A percentile compares a stretch with the other conserved stretches of the same genome.
These are phyloP conservation scores for Leptonema lineaticorne DNA, from an alignment of 1,140 invertebrate species.

Conservation along the genomic window DNA sequence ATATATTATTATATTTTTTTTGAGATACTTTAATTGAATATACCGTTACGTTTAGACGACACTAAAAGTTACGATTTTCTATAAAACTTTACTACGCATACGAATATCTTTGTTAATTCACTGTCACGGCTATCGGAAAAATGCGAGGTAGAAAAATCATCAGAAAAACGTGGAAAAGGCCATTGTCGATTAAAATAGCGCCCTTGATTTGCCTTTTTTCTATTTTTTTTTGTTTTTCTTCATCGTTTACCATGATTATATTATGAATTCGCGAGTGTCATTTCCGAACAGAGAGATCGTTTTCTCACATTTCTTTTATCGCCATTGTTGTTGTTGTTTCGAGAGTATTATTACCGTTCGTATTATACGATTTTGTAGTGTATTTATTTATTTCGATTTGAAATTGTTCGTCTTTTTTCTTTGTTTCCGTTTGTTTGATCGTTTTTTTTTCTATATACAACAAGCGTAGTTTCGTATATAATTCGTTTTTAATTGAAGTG, in stretches of 20 bases:
- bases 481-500: too few species aligned
- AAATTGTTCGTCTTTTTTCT: too few species aligned
- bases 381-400: too few species aligned
- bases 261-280: neutral
- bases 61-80: neutral
- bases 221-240: neutral
- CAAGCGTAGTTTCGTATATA: too few species aligned
- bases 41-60: neutral
- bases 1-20: too few species aligned
- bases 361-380: too few species aligned
- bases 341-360: too few species aligned
- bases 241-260: neutral
- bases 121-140: neutral
- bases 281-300: neutral
- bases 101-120: neutral
- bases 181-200: neutral
- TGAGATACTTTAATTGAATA: neutral
- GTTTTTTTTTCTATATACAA: too few species aligned
- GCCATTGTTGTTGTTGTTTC: too few species aligned
- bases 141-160: neutral
- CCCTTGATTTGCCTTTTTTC: neutral
- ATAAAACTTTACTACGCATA: neutral
- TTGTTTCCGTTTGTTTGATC: too few species aligned
- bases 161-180: slow-evolving; percentile 1
- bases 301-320: slow-evolving; percentile 8